Evolutionary conservation across 1,140 invertebrate species (phyloP), one percentile per base, ranked within the genome.

Genomic region (Augochlora pura): DNA sequence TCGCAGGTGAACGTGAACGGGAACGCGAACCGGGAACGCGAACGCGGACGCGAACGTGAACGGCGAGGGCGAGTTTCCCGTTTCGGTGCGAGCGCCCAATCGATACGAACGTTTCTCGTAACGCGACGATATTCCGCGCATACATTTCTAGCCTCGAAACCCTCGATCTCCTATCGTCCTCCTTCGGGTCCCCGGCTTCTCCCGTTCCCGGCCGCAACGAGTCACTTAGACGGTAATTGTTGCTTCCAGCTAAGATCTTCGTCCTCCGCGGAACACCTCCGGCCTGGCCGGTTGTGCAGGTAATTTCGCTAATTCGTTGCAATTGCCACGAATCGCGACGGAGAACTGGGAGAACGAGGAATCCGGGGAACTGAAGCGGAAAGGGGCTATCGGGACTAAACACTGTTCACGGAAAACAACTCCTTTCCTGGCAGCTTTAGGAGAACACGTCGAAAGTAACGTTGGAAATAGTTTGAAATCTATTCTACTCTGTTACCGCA

Each of bases 281-380:
- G 18, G 21, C 39, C 27, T 25, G 38, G 62, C 46, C 60, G 60
- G 67, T 67, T 81, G 66, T 59, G 49, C 74, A 74, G 74, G 65
- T 75, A 82, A 86, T 86, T 86, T 78, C 74, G 74, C 81, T 86
- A 85, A 86, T 82, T 86, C 74, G 74, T 78, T 82, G 74, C 81
- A 86, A 86, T 86, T 85, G 79, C 74, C 67, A 32, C 70, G 81
- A 85, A 82, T 85, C 66, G 74, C 59, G 60, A 72, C 63, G 57
- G 25, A 67, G 76, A 68, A 32, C 32, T 4, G 32, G 59, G 27
- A 39, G 25, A 0, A 62, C 10, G 63, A 72, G 71, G n/a, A 73
- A 57, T 39, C 16, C 6, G 74, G 49, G 32, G 39, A 27, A 42
- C 42, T 14, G 54, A 8, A 6, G 21, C 21, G 54, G 54, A 18